phyloP scores from a whole-genome alignment of 64 coral and sea anemone species.

The Orbicella faveolata region DNA sequence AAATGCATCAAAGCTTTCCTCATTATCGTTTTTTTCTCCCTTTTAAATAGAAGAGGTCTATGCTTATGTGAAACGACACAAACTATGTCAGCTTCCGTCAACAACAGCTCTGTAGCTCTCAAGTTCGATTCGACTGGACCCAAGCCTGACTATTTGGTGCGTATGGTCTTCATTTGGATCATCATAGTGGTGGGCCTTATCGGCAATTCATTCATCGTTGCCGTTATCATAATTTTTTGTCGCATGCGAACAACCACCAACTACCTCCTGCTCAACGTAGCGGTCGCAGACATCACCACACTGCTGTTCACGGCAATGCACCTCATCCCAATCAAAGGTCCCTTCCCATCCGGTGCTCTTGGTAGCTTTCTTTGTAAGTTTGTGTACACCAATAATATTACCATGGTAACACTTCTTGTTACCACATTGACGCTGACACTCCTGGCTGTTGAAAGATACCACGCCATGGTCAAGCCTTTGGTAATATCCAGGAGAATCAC shows the following conservation, averaged over 20 bases:
- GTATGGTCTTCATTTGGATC: neutral
- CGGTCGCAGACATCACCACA: constrained; percentile 21
- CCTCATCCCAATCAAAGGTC: neutral
- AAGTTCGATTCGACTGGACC: neutral
- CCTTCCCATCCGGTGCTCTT: neutral
- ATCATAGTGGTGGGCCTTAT: constrained; percentile 30
- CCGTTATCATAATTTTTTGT: neutral
- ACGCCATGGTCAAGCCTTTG: constrained; percentile 56
- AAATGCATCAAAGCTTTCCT: neutral
- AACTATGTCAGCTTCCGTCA: neutral
- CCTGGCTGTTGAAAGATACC: constrained; percentile 63
- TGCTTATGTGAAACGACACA: neutral
- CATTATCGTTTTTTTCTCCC: neutral
- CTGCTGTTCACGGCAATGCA: constrained; percentile 14
- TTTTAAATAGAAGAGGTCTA: neutral
- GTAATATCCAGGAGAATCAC: neutral
- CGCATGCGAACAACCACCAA: constrained; percentile 33
- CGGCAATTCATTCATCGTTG: constrained; percentile 18
- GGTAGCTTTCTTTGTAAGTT: constrained; percentile 68
- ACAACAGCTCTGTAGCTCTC: neutral
- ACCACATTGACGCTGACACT: constrained; percentile 45
- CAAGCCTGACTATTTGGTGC: neutral
- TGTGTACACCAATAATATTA: constrained; percentile 43
- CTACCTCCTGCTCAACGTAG: constrained; percentile 26
- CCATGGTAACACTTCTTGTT: constrained; percentile 34